Base-by-base conservation (phyloP, 2,113 vertebrate genomes). In the Arothron firmamentum region DNA sequence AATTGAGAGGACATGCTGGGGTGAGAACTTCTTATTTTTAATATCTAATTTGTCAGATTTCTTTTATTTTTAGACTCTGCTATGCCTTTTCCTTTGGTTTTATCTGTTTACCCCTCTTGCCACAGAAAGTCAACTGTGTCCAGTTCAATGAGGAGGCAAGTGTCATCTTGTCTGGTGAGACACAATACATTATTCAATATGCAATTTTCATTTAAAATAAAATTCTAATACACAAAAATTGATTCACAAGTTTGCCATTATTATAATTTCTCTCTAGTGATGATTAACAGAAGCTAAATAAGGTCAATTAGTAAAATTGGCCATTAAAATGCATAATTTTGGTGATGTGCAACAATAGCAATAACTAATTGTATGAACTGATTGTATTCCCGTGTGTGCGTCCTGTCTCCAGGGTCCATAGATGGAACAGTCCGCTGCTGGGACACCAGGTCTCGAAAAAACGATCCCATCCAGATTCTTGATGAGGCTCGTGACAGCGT, bases 131-230 rank as follows among this genome's bases (percentile, higher is more conserved):
- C 41, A 96, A 93, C 78, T 97, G 94, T 0, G 92, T 98, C 17
- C 92, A 92, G 73, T 98, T 98, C 79, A 98, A 96, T 1, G 94
- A 95, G 72, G 95, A 97, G 69, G 92, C 92, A 23, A 95, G 92
- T 0, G 82, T 97, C 38, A 94, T 96, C 4, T 62, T 98, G n/a
- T 98, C 96, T 0, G 95, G 96, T 97, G 70, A 90, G 90, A 20
- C 13, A 19, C 10, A 52, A 46, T 6, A 38, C 25, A 18, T 46
- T 17, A 23, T 4, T 6, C 20, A 31, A 5, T 48, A 20, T 19
- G 42, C 4, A n/a, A 2, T 11, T 4, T 38, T 14, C 20, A 13
- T 25, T 38, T 34, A 6, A 34, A 34, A 34, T 6, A 34, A 28
- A 28, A 28, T 28, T 6, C 28, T 6, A 28, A 28, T 28, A 28